phyloP scores from a whole-genome alignment of 2,888 invertebrate species.

The Agonopterix heracliana region DNA sequence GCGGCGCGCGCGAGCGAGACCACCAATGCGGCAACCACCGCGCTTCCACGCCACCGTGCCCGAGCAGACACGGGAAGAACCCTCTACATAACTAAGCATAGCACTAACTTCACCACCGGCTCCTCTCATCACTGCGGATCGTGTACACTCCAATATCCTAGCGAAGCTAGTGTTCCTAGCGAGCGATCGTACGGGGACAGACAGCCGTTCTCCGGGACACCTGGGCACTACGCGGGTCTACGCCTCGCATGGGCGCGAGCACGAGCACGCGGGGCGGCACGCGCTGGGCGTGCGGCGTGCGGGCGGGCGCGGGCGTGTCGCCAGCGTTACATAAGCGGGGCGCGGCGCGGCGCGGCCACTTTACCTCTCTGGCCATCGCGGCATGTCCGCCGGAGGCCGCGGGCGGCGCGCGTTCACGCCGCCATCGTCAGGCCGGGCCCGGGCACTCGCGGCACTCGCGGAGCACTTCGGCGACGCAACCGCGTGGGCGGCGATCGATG shows the following conservation, averaged over 20 bases:
- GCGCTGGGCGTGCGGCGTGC: slow-evolving; percentile 1
- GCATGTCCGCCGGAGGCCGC: slow-evolving; percentile 80
- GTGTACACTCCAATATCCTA: neutral
- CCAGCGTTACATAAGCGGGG: slow-evolving; percentile 55
- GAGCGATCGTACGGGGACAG: too few species aligned
- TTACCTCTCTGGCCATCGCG: slow-evolving; percentile 85
- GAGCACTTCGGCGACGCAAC: slow-evolving; percentile 50
- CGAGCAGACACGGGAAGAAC: slow-evolving; percentile 13
- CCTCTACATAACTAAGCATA: slow-evolving; percentile 19
- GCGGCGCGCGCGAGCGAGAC: slow-evolving; percentile 44
- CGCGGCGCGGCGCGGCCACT: slow-evolving; percentile 19
- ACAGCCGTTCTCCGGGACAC: too few species aligned
- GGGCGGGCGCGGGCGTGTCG: slow-evolving; percentile 8
- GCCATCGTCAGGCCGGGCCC: slow-evolving; percentile 69
- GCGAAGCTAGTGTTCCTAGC: neutral
- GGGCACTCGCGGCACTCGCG: slow-evolving; percentile 65
- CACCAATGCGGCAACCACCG: slow-evolving; percentile 45
- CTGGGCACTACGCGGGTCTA: neutral
- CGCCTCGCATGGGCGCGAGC: neutral
- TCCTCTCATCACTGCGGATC: neutral
- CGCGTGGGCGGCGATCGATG: slow-evolving; percentile 59
- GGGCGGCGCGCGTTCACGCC: slow-evolving; percentile 74
- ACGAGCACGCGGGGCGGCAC: slow-evolving; percentile 17
- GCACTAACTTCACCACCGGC: neutral
- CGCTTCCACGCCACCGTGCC: slow-evolving; percentile 11